phyloP scores from a whole-genome alignment of 2,113 vertebrate genomes.

The Gavia stellata region DNA sequence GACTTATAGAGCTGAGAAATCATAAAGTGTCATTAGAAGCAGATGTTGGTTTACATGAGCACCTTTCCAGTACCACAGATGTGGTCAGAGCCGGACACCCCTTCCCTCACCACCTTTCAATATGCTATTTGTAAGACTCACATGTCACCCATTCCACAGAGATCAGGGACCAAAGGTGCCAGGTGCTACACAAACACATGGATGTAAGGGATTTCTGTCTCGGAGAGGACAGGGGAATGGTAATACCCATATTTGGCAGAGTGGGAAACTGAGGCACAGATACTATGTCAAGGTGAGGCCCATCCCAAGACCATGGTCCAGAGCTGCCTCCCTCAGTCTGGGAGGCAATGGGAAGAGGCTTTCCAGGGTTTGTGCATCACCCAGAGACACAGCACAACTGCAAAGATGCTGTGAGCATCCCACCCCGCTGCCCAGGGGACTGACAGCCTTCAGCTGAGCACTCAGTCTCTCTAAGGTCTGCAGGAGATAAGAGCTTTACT shows the following conservation, averaged over 20 bases:
- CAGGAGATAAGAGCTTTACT: neutral
- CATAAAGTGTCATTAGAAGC: neutral
- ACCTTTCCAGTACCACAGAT: neutral
- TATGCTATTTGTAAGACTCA: neutral
- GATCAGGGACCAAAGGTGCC: neutral
- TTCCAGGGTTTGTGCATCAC: neutral
- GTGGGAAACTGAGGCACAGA: neutral
- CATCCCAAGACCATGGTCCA: neutral
- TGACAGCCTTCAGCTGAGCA: neutral
- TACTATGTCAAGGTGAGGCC: neutral
- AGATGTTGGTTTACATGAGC: neutral
- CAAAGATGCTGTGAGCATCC: neutral
- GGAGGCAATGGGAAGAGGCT: neutral
- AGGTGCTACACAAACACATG: neutral
- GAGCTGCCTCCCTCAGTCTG: neutral
- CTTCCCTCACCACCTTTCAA: neutral
- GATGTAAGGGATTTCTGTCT: neutral
- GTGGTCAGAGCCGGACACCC: neutral
- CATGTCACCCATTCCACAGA: neutral
- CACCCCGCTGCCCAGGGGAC: neutral
- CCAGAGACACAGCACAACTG: neutral
- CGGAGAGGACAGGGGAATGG: neutral
- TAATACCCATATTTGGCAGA: neutral
- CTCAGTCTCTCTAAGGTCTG: neutral
- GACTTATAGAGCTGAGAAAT: neutral